These are phyloP conservation scores for Epizoanthus scotinus DNA, from an alignment of 92 coral and sea anemone genomes.

Conservation along the genomic window DNA sequence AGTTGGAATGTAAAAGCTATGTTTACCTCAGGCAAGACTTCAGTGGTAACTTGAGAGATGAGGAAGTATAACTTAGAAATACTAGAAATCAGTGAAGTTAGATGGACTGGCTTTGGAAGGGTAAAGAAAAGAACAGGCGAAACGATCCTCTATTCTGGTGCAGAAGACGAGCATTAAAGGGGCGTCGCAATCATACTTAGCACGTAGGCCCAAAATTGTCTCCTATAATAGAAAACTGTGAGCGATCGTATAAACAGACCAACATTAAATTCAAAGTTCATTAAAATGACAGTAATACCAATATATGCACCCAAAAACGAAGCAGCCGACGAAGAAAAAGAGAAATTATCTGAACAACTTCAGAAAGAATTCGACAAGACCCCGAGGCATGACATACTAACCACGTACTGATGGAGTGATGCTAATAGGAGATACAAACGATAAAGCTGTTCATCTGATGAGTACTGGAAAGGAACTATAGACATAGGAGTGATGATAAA, in stretches of 20 bases:
- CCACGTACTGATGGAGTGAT: no score
- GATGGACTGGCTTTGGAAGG: constrained; percentile 15
- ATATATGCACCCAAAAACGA: no score
- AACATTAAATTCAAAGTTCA: not conserved
- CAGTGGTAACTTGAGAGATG: not conserved
- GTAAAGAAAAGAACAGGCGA: not conserved
- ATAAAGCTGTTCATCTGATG: not conserved
- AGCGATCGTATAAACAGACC: constrained; percentile 36
- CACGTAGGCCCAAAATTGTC: not conserved
- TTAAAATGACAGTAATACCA: not conserved
- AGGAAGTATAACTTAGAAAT: not conserved
- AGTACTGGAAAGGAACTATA: not conserved
- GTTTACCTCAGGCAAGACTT: not conserved
- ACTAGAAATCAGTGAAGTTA: not conserved
- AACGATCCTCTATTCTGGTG: not conserved
- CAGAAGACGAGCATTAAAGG: no score
- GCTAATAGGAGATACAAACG: not conserved
- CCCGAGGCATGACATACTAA: not conserved
- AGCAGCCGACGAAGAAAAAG: not conserved
- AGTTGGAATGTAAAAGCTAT: not conserved
- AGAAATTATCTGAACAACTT: not conserved
- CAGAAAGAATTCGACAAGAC: not conserved
- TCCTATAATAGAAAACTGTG: constrained; percentile 36
- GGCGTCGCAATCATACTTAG: constrained; percentile 13
- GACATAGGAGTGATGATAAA: not conserved